Conservation (phyloP, 1,140 invertebrate species). For the Polyergus mexicanus region DNA sequence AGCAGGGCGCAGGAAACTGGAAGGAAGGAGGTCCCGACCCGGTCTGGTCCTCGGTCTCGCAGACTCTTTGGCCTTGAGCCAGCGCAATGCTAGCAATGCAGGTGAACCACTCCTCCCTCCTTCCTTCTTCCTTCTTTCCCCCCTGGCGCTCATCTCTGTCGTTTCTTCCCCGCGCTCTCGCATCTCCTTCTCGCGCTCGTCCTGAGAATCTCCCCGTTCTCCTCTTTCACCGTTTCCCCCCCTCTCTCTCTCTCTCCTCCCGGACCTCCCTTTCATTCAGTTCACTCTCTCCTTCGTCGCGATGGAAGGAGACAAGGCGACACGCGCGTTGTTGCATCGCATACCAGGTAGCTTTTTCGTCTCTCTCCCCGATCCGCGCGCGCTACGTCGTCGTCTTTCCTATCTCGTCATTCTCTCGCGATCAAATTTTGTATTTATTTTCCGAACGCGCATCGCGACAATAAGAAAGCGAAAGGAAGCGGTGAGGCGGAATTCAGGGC, state of each 20-base stretch:
- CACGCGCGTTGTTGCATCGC: constrained; percentile 53
- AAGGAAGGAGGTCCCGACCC: constrained; percentile 84
- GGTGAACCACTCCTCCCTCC: constrained; percentile 85
- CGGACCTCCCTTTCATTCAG: constrained; percentile 72
- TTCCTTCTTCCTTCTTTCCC: constrained; percentile 69
- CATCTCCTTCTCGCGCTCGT: constrained; percentile 55
- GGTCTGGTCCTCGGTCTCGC: constrained; percentile 83
- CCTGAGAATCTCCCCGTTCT: constrained; percentile 60
- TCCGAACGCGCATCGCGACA: constrained; percentile 1
- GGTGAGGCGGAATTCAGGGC: constrained; percentile 24
- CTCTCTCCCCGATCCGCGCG: constrained; percentile 35
- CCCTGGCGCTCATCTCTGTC: constrained; percentile 42
- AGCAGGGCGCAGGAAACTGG: constrained; percentile 80
- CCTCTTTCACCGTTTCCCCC: constrained; percentile 65
- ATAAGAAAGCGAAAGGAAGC: not conserved
- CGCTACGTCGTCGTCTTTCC: constrained; percentile 26
- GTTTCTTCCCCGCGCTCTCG: constrained; percentile 56
- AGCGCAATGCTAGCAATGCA: constrained; percentile 87
- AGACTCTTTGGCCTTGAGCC: constrained; percentile 86
- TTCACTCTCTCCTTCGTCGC: constrained; percentile 75
- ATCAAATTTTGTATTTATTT: constrained; percentile 22
- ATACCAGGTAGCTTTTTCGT: constrained; percentile 62
- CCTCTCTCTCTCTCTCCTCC: constrained; percentile 28
- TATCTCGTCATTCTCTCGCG: constrained; percentile 22
- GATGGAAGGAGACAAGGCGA: constrained; percentile 60